phyloP scores from a whole-genome alignment of 2,888 invertebrate genomes.

The Epinotia ramella region DNA sequence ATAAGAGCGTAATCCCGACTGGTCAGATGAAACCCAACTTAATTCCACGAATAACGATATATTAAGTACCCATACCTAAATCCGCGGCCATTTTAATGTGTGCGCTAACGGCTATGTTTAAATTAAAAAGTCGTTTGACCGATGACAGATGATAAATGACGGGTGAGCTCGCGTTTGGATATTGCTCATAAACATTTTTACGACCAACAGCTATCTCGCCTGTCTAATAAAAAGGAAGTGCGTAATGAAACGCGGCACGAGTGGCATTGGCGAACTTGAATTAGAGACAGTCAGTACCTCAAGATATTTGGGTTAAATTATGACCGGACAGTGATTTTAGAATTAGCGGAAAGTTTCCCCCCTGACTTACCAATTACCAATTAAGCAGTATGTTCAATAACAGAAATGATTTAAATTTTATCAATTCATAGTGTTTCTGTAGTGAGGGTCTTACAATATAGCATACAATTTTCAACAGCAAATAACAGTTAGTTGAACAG shows the following conservation, averaged over 20 bases:
- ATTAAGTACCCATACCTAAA: not conserved
- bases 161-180: conserved; percentile 13
- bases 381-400: no score
- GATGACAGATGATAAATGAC: conserved; percentile 34
- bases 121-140: conserved; percentile 37
- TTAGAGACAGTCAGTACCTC: no score
- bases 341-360: no score
- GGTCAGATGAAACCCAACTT: not conserved
- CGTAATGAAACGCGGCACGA: not conserved
- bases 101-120: conserved; percentile 34
- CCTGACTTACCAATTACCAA: no score
- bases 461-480: no score
- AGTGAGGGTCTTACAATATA: no score
- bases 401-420: no score
- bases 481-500: no score
- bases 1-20: not conserved
- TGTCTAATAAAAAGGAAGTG: conserved; percentile 29
- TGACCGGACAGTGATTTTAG: no score
- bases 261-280: not conserved
- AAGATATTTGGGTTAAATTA: no score
- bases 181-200: conserved; percentile 43
- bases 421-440: no score
- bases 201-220: conserved; percentile 16
- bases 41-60: conserved; percentile 1
- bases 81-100: conserved; percentile 6